These are phyloP conservation scores for Callaeas wilsoni DNA, from an alignment of 2,113 vertebrate genomes.

Conservation along the genomic window DNA sequence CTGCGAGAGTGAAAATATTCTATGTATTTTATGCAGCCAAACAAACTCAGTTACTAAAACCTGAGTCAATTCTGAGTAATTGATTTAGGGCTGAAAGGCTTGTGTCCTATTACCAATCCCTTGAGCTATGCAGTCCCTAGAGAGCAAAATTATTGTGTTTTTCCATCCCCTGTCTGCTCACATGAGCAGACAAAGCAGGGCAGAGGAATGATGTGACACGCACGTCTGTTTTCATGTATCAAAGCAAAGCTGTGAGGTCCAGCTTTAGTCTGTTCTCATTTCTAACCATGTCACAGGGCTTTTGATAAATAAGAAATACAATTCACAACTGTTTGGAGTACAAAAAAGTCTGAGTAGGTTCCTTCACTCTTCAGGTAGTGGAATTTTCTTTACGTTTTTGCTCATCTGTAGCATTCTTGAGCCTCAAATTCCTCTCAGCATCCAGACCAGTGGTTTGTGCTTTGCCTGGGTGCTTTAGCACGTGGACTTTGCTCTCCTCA, in stretches of 20 bases:
- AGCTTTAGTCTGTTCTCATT: background rate
- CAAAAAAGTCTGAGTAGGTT: background rate
- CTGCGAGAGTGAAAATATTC: background rate
- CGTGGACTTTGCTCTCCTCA: background rate
- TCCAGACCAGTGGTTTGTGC: background rate
- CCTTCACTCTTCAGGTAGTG: background rate
- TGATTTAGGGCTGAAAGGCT: slow-evolving; percentile 29
- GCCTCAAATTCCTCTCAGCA: too few relatives aligned
- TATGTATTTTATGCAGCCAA: background rate
- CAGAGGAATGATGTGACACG: background rate
- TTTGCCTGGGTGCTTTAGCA: background rate
- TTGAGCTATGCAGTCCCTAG: slow-evolving; percentile 15
- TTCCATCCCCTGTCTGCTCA: slow-evolving; percentile 17
- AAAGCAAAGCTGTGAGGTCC: slow-evolving; percentile 6
- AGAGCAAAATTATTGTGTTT: slow-evolving; percentile 24
- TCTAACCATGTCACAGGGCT: background rate
- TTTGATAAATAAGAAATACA: background rate
- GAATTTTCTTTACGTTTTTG: background rate
- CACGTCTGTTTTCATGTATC: background rate
- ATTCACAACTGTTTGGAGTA: background rate
- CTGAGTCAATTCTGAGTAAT: slow-evolving; percentile 43
- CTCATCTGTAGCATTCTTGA: background rate
- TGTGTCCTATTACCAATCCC: slow-evolving; percentile 41
- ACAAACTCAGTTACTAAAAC: slow-evolving; percentile 18
- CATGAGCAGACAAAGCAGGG: background rate